Evolutionary conservation across 2,888 invertebrate genomes (phyloP), one percentile per base, ranked within the genome.

Genomic region (Myopa testacea): DNA sequence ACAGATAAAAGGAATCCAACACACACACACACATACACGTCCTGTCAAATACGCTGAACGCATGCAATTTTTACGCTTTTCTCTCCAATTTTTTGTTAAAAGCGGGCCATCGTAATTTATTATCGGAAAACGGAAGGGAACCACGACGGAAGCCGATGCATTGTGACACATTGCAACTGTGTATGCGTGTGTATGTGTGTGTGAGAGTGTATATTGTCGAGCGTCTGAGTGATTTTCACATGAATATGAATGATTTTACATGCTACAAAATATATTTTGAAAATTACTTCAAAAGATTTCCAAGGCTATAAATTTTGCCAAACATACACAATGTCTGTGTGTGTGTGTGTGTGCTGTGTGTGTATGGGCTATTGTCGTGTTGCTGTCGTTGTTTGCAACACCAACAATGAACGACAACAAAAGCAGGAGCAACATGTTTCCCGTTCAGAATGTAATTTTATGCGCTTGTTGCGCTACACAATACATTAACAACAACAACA

Each of bases 211-310:
- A n/a, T 34, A n/a, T 34, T 3, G 26, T 19, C 26, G 38, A 26
- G 26, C 16, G 68, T 60, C 19, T 38, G 67, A 75, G 74, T 67
- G 67, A 60, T 34, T 74, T 34, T 74, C 68, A 45, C 38, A 69
- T 75, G 69, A 68, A 75, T 75, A 68, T 75, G 75, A 75, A 75
- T 75, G 75, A 75, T 69, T 75, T 75, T 75, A 26, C 38, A 63
- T 63, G 63, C 50, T 16, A 26, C 34, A 19, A 55, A 55, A 70
- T 52, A 73, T 55, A 75, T 75, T 75, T 75, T 10, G 68, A 37
- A 60, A 75, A 69, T 75, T 19, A 8, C 60, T 68, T 40, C 40
- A 40, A 69, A 69, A 75, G 34, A 75, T 68, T 75, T 58, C 55
- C 38, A 75, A 75, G 68, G 68, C 58, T 69, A 69, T 69, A 68